phyloP scores from a whole-genome alignment of 1,140 invertebrate species.

The Halyomorpha halys region DNA sequence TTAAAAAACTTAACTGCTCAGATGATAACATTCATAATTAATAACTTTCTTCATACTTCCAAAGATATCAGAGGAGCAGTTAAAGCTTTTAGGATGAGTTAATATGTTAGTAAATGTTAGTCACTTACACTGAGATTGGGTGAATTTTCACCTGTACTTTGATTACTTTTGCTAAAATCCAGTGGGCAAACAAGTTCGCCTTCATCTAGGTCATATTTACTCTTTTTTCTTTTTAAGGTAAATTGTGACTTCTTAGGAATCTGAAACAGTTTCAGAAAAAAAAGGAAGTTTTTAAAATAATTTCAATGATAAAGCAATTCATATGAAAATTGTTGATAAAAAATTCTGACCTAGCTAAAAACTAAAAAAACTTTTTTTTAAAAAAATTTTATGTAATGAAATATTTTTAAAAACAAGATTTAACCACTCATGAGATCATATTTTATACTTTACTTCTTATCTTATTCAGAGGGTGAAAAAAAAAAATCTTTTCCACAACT shows the following conservation, averaged over 20 bases:
- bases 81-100: not conserved
- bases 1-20: too few relatives aligned
- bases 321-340: not conserved
- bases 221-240: slow-evolving; percentile 77
- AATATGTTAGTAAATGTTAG: slow-evolving; percentile 19
- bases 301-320: too few relatives aligned
- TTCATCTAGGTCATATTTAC: slow-evolving; percentile 68
- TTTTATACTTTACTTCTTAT: too few relatives aligned
- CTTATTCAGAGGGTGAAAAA: too few relatives aligned
- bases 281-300: too few relatives aligned
- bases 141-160: slow-evolving; percentile 25
- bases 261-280: slow-evolving; percentile 40
- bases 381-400: too few relatives aligned
- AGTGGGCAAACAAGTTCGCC: slow-evolving; percentile 78
- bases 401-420: too few relatives aligned
- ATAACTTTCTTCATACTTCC: not conserved
- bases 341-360: too few relatives aligned
- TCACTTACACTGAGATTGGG: slow-evolving; percentile 26
- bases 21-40: too few relatives aligned
- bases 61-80: not conserved
- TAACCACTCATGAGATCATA: too few relatives aligned
- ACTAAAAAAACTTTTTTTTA: too few relatives aligned
- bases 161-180: slow-evolving; percentile 34
- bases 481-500: too few relatives aligned
- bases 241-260: slow-evolving; percentile 81